Percentiles rank a stretch among this genome's conserved stretches.
Evolutionary conservation across 2,888 invertebrate species (phyloP).

Genomic region (Drosophila diplacantha): DNA sequence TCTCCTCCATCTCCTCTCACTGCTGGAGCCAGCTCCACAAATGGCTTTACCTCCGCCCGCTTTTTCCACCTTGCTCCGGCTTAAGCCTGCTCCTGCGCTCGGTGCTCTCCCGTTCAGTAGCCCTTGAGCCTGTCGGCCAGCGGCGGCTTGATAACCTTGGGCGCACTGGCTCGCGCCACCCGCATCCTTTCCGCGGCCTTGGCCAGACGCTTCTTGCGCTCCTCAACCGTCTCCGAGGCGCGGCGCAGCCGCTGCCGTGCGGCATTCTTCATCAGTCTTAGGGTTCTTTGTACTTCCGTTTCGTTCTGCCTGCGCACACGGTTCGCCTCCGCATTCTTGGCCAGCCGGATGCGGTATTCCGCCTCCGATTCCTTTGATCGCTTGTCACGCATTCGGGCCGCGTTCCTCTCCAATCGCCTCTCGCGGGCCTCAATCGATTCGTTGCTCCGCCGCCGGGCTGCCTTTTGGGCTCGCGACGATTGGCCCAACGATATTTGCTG

Average conservation of each 20-base stretch:
- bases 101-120: slow-evolving; percentile 59
- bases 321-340: slow-evolving; percentile 78
- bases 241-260: slow-evolving; percentile 77
- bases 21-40: slow-evolving; percentile 58
- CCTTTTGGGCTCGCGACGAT: slow-evolving; percentile 72
- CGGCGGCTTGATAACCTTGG: slow-evolving; percentile 77
- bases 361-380: slow-evolving; percentile 76
- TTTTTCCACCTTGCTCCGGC: not conserved
- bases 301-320: slow-evolving; percentile 77
- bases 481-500: slow-evolving; percentile 27
- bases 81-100: not conserved
- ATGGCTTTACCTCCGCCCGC: slow-evolving; percentile 8
- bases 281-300: slow-evolving; percentile 77
- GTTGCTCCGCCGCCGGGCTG: slow-evolving; percentile 76
- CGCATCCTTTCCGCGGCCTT: slow-evolving; percentile 78
- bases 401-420: slow-evolving; percentile 77
- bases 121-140: slow-evolving; percentile 77
- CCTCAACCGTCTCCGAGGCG: slow-evolving; percentile 76
- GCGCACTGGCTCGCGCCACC: slow-evolving; percentile 74
- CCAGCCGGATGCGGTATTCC: slow-evolving; percentile 76
- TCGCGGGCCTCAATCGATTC: slow-evolving; percentile 77
- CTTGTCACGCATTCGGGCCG: slow-evolving; percentile 78
- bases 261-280: slow-evolving; percentile 78
- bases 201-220: slow-evolving; percentile 75
- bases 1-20: not conserved